These are phyloP conservation scores for Steinernema khuongi DNA, from an alignment of 1,140 invertebrate genomes.

Conservation along the genomic window DNA sequence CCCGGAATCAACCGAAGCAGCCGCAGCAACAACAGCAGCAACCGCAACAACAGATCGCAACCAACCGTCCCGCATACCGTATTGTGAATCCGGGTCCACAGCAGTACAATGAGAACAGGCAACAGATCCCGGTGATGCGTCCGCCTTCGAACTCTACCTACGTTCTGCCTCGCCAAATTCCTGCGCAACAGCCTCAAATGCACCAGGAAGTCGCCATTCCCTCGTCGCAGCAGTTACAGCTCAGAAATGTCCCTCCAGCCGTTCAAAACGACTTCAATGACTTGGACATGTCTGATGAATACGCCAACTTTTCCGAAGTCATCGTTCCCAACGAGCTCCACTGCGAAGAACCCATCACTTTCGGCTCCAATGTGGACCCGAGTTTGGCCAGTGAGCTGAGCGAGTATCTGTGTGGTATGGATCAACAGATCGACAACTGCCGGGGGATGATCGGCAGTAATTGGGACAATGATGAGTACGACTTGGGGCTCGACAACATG, in stretches of 20 bases:
- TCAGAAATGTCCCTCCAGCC: background rate
- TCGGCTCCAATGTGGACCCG: background rate
- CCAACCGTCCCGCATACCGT: too few relatives aligned
- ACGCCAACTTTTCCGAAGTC: background rate
- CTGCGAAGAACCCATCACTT: background rate
- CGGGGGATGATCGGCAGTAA: background rate
- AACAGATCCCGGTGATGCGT: too few relatives aligned
- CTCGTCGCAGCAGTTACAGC: background rate
- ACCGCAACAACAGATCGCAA: background rate
- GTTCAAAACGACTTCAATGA: background rate
- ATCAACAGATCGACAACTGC: background rate
- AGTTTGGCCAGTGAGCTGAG: background rate
- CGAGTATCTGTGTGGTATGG: background rate
- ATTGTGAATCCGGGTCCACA: too few relatives aligned
- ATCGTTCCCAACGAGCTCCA: background rate
- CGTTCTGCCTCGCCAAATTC: background rate
- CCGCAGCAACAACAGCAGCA: background rate
- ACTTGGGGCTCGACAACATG: background rate
- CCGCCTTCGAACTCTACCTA: background rate
- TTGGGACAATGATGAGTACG: background rate
- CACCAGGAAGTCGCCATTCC: background rate
- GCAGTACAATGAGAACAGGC: too few relatives aligned
- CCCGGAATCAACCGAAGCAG: background rate
- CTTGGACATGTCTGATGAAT: background rate
- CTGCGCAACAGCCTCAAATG: background rate